A percentile compares a stretch with the other conserved stretches of the same genome.
phyloP scores from a whole-genome alignment of 2,113 vertebrate genomes.

The Cavia porcellus region DNA sequence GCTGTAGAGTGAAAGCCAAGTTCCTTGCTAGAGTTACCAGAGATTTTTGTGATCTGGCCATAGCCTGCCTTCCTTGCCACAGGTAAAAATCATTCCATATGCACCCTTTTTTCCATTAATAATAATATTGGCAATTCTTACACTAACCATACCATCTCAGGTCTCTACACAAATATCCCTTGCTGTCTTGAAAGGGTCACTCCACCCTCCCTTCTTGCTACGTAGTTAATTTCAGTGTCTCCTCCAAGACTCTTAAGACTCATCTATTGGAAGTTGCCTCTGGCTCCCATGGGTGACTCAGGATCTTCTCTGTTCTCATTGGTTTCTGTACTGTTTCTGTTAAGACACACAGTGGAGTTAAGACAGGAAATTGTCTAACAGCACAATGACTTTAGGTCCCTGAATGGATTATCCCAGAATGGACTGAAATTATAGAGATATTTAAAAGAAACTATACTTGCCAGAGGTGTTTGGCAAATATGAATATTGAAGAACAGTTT shows the following conservation, averaged over 20 bases:
- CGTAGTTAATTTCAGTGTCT: conserved; percentile 26
- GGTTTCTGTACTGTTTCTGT: not conserved
- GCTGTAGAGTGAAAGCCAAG: not conserved
- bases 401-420: not conserved
- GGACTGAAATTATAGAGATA: not conserved
- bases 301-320: not conserved
- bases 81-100: not conserved
- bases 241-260: not conserved
- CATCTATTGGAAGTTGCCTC: not conserved
- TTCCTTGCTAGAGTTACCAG: not conserved
- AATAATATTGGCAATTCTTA: not conserved
- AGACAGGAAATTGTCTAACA: not conserved
- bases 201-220: not conserved
- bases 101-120: not conserved
- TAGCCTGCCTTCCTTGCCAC: not conserved
- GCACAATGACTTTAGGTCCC: conserved; percentile 8
- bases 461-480: not conserved
- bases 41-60: not conserved
- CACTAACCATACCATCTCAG: not conserved
- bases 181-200: not conserved
- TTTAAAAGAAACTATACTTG: not conserved
- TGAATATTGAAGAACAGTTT: conserved; percentile 20
- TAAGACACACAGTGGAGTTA: not conserved
- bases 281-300: not conserved
- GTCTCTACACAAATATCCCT: not conserved